Conservation (phyloP, 2,797 vertebrate genomes). For the Notolabrus celidotus region DNA sequence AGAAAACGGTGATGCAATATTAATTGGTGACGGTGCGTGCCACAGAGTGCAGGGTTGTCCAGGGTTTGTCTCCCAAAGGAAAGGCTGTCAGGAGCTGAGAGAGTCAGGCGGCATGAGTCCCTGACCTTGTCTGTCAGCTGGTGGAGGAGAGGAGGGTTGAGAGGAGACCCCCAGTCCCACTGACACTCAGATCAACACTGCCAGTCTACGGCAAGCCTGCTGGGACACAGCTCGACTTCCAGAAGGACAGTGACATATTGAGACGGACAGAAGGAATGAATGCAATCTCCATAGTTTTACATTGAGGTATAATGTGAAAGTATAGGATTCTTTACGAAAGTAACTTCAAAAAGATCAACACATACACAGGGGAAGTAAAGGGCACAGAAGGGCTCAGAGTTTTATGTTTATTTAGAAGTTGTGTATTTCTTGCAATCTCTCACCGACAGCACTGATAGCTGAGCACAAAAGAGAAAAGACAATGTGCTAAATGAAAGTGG, state of each 20-base stretch:
- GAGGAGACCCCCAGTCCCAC: slow-evolving; percentile 70
- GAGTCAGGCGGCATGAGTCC: slow-evolving; percentile 77
- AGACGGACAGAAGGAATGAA: slow-evolving; percentile 30
- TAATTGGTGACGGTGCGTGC: slow-evolving; percentile 82
- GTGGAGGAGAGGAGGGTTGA: slow-evolving; percentile 63
- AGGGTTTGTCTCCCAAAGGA: slow-evolving; percentile 81
- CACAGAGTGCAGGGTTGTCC: slow-evolving; percentile 71
- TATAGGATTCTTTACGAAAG: no score
- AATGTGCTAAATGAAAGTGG: not conserved
- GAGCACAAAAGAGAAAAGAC: not conserved
- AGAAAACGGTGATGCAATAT: slow-evolving; percentile 86
- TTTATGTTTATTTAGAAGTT: not conserved
- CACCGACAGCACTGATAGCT: not conserved
- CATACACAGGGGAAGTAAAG: not conserved
- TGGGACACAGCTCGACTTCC: slow-evolving; percentile 58
- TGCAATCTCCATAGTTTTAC: slow-evolving; percentile 10
- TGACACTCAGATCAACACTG: slow-evolving; percentile 80
- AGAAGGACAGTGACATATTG: slow-evolving; percentile 47
- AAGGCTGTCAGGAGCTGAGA: slow-evolving; percentile 81
- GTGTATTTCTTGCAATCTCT: not conserved
- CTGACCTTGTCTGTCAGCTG: slow-evolving; percentile 88
- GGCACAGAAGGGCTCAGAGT: not conserved
- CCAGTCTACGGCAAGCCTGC: slow-evolving; percentile 72
- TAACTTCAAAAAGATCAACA: no score
- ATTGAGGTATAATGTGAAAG: not conserved